phyloP scores from a whole-genome alignment of 2,797 vertebrate genomes.

The Oreochromis grahami region DNA sequence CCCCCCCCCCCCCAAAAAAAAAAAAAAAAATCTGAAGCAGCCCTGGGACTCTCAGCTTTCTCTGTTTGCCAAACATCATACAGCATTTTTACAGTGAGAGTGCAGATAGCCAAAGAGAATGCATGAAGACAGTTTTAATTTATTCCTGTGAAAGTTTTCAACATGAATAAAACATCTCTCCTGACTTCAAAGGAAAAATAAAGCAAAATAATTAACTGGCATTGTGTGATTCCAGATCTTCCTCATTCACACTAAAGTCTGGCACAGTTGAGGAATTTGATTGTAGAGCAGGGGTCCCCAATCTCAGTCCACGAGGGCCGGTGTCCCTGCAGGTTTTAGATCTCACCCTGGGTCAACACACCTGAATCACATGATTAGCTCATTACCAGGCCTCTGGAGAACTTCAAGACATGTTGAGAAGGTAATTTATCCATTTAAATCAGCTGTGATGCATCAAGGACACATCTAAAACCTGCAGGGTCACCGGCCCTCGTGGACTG shows the following conservation, averaged over 20 bases:
- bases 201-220: constrained; percentile 53
- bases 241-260: constrained; percentile 36
- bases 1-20: too few species aligned
- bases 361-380: too few species aligned
- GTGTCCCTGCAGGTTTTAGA: too few species aligned
- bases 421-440: too few species aligned
- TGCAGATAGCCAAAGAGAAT: constrained; percentile 46
- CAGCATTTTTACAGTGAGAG: constrained; percentile 38
- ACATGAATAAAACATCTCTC: constrained; percentile 68
- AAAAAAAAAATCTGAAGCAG: not conserved
- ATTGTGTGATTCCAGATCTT: constrained; percentile 39
- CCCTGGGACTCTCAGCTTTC: constrained; percentile 7
- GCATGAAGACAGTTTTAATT: constrained; percentile 56
- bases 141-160: constrained; percentile 62
- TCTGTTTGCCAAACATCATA: constrained; percentile 54
- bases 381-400: too few species aligned
- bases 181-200: constrained; percentile 65
- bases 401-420: too few species aligned
- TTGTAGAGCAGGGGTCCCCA: too few species aligned
- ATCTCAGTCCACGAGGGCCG: too few species aligned
- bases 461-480: too few species aligned
- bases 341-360: too few species aligned
- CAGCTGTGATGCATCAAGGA: too few species aligned
- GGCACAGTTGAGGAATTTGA: constrained; percentile 13
- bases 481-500: too few species aligned